Percentiles rank a stretch among this genome's conserved stretches.
phyloP scores from a whole-genome alignment of 2,888 invertebrate species.

The Macaria notata region DNA sequence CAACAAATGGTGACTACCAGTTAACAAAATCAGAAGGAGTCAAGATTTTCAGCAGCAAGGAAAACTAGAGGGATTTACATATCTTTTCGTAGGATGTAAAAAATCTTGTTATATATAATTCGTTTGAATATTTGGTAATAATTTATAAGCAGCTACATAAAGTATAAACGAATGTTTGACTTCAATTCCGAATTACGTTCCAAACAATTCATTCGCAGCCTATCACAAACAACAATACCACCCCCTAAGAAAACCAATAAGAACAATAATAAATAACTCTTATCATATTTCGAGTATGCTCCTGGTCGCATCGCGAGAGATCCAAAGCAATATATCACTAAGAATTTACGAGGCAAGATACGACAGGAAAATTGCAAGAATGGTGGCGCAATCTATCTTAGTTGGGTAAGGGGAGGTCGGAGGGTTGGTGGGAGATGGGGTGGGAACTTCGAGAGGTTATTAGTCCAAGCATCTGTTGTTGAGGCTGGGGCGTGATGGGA shows the following conservation, averaged over 20 bases:
- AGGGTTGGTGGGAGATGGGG: slow-evolving; percentile 68
- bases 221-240: slow-evolving; percentile 53
- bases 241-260: slow-evolving; percentile 80
- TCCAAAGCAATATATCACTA: slow-evolving; percentile 89
- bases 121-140: too few species aligned
- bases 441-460: slow-evolving; percentile 83
- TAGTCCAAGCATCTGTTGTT: slow-evolving; percentile 84
- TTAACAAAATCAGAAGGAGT: too few species aligned
- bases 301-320: slow-evolving; percentile 82
- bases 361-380: slow-evolving; percentile 97
- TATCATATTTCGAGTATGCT: slow-evolving; percentile 83
- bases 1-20: not conserved
- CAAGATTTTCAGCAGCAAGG: too few species aligned
- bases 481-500: slow-evolving; percentile 81
- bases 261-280: slow-evolving; percentile 83
- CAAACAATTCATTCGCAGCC: slow-evolving; percentile 6
- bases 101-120: too few species aligned
- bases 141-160: too few species aligned
- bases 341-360: slow-evolving; percentile 94
- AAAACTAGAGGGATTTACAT: too few species aligned
- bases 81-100: too few species aligned
- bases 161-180: too few species aligned
- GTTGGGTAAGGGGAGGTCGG: slow-evolving; percentile 83
- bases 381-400: slow-evolving; percentile 95
- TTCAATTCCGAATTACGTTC: too few species aligned